Base-by-base conservation (phyloP, 2,888 invertebrate species). In the Lamproptera curius region DNA sequence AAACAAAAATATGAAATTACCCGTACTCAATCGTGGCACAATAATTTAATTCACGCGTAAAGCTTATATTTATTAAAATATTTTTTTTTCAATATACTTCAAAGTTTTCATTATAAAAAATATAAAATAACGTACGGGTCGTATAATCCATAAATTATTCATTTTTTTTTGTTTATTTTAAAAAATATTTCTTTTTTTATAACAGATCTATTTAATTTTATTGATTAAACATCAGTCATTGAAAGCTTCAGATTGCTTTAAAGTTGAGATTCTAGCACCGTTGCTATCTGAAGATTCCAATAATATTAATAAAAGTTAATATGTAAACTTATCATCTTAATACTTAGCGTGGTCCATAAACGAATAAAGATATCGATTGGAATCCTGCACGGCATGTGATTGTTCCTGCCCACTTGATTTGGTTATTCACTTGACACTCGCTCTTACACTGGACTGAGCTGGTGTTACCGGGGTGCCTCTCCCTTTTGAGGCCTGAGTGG, bases 401-500 rank as follows among this genome's bases (percentile, higher is more conserved):
- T 38, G 42, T 40, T 34, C 48, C 48, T 43, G 14, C 14, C 43
- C 53, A 42, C 42, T 47, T 20, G 17, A 48, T 37, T 42, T 52
- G 45, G 43, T 51, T 49, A 42, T 53, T 71, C 75, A 82, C 53
- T 85, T 84, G 26, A 78, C 66, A 60, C 70, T 76, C 46, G 83
- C 67, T 55, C 74, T 71, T 11, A 80, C 56, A 11, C 67, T 66
- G 50, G 73, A 73, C 42, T 75, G 76, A 1, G 76, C 52, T 1
- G 73, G 71, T 1, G 31, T 15, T 6, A 42, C 48, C 1, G 74
- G 57, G 13, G 73, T 74, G 1, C 81, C 83, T 44, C 95, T 94
- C 42, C 95, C 95, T 20, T 92, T 90, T 56, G 95, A 96, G 8
- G 96, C 93, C 16, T 95, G 92, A 0, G 96, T 96, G 1, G 96